Base-by-base conservation (phyloP, 2,113 vertebrate genomes). In the Puntigrus tetrazona region DNA sequence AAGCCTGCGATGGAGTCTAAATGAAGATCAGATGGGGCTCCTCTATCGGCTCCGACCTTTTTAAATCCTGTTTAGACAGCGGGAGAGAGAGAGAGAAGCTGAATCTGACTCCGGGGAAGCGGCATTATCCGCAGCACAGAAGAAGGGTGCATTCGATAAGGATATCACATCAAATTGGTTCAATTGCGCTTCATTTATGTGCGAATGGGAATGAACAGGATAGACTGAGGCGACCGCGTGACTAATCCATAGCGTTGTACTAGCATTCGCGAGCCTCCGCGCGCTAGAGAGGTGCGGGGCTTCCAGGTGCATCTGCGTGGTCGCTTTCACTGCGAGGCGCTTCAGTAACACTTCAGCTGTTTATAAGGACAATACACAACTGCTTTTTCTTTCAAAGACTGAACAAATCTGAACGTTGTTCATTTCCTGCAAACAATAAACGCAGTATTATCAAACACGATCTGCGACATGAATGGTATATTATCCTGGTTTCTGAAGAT, bases 181-280 rank as follows among this genome's bases (percentile, higher is more conserved):
- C 87, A 87, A 74, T 85, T 81, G 86, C 79, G 82, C 82, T 86
- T 81, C 90, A 84, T 88, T 83, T 89, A 81, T 85, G 47, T 87
- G 81, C 77, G 84, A 73, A 80, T 82, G 75, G 83, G 70, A 88
- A 88, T 77, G 70, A 72, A 79, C 77, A 78, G 80, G 78, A 77
- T 77, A 76, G 4, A 27, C 3, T 34, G 63, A 57, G 76, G 84
- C 82, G 72, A 83, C 72, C 86, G 41, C 63, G 52, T 70, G 82
- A 76, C 31, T 86, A 82, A 91, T 83, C 67, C 13, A 59, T 27
- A 79, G 77, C 55, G 9, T 18, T 34, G 18, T 27, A 55, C 52
- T 61, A 43, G 38, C 70, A 36, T 75, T 83, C 70, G 81, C 82
- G 36, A 61, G 77, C 34, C 77, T 79, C n/a, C 16, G 2, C 63